Percentiles rank a stretch among this genome's conserved stretches.
Evolutionary conservation across 1,140 invertebrate species (phyloP).

Genomic region (Zeugodacus cucurbitae): DNA sequence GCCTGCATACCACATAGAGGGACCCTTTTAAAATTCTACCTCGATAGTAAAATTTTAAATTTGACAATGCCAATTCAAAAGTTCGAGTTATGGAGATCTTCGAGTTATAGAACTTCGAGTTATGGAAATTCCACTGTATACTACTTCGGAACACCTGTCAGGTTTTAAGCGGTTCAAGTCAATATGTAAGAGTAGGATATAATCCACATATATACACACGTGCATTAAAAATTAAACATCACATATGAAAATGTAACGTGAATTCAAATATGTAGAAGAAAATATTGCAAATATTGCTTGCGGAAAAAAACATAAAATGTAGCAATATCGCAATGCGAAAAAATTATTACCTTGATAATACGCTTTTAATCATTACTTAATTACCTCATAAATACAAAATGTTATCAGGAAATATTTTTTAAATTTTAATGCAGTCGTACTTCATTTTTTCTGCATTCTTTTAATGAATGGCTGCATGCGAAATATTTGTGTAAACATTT

Average conservation of each 20-base stretch:
- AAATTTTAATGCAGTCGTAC: conserved; percentile 6
- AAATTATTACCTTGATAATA: conserved; percentile 27
- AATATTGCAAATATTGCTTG: neutral
- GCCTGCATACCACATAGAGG: too few species aligned
- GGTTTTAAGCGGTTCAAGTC: neutral
- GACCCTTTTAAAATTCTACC: too few species aligned
- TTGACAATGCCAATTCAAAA: too few species aligned
- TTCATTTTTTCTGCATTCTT: neutral
- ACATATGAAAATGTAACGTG: neutral
- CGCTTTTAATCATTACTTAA: conserved; percentile 32
- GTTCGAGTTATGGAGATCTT: too few species aligned
- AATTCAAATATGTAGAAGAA: neutral
- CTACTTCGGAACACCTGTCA: too few species aligned
- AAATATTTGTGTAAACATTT: neutral
- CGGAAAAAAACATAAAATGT: neutral
- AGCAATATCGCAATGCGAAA: neutral
- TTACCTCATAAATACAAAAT: conserved; percentile 28
- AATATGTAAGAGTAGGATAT: neutral
- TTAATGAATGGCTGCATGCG: neutral
- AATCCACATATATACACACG: neutral
- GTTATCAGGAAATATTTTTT: conserved; percentile 17
- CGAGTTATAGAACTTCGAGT: too few species aligned
- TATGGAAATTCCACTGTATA: too few species aligned
- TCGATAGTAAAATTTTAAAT: too few species aligned
- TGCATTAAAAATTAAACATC: too few species aligned